Percentiles rank a stretch among this genome's conserved stretches.
Evolutionary conservation across 2,888 invertebrate genomes (phyloP).

Genomic region (Kuschelorhynchus macadamiae): DNA sequence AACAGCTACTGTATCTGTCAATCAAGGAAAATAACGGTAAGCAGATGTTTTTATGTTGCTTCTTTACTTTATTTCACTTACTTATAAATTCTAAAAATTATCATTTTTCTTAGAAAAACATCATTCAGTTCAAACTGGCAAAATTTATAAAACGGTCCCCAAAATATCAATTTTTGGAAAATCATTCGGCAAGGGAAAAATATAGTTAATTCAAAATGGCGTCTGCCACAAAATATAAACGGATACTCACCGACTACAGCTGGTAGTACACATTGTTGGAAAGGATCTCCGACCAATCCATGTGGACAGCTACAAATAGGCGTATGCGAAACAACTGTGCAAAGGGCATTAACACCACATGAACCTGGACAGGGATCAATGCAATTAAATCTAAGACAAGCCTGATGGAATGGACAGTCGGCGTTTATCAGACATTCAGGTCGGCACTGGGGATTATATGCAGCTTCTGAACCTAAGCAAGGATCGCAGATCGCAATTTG

Average conservation of each 20-base stretch:
- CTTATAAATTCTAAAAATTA: too few relatives aligned
- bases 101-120: too few relatives aligned
- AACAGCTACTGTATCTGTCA: too few relatives aligned
- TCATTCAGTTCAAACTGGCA: too few relatives aligned
- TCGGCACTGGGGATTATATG: slow-evolving; percentile 81
- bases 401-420: slow-evolving; percentile 84
- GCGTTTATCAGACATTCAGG: slow-evolving; percentile 87
- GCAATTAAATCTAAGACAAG: slow-evolving; percentile 83
- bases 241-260: slow-evolving; percentile 57
- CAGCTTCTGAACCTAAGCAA: slow-evolving; percentile 79
- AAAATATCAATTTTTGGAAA: too few relatives aligned
- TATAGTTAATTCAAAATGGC: too few relatives aligned
- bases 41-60: too few relatives aligned
- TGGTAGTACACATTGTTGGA: slow-evolving; percentile 79
- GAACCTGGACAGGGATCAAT: slow-evolving; percentile 85
- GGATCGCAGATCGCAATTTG: slow-evolving; percentile 85
- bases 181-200: too few relatives aligned
- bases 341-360: slow-evolving; percentile 82
- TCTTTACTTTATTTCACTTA: too few relatives aligned
- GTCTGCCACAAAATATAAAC: slow-evolving; percentile 58
- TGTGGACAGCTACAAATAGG: slow-evolving; percentile 81
- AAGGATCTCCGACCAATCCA: slow-evolving; percentile 82
- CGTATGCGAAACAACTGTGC: slow-evolving; percentile 79
- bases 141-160: too few relatives aligned
- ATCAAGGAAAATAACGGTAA: too few relatives aligned